Base-by-base conservation (phyloP, 2,888 invertebrate species). In the Rhagophthalmus giganteus region DNA sequence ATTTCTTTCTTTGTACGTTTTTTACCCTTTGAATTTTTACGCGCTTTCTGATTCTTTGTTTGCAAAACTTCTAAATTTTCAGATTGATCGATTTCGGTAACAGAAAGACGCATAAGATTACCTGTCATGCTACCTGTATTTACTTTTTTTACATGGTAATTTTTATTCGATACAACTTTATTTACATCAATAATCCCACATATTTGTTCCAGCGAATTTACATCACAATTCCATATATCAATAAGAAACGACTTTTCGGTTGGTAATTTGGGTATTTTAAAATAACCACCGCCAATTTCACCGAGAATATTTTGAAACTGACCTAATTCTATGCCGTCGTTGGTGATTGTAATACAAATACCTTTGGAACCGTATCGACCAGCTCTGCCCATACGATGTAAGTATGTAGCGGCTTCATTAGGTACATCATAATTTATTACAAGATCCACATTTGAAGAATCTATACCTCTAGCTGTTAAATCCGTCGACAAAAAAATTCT, bases 361-460 rank as follows among this genome's bases (percentile, higher is more conserved):
- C 94, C 95, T 71, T 84, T 83, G 1, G 90, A 85, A 1, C 97
- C 98, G 78, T 88, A 98, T 54, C 98, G 80, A 0, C 98, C 98
- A 30, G 96, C 94, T 64, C 98, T 81, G 1, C 98, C 98, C 70
- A 96, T 94, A 67, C 98, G 81, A 77, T 99, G 98, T 55, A 95
- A 80, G 78, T 95, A 95, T 10, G 90, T 93, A 57, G 88, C 85
- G 60, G 84, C 79, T 66, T 90, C 87, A 55, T 68, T 68, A 1
- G 98, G 94, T 16, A 90, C 77, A 70, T 97, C 97, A 67, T 95
- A 82, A 74, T 98, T 97, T 5, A 99, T 81, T 0, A 99, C 90
- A 51, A 99, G 74, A 78, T 98, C 92, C 6, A 97, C 88, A 75
- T 93, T 89, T 2, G 90, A 87, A 1, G 90, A 91, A 79, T 99